phyloP scores from a whole-genome alignment of 2,113 vertebrate species.

The Syngnathus scovelli region DNA sequence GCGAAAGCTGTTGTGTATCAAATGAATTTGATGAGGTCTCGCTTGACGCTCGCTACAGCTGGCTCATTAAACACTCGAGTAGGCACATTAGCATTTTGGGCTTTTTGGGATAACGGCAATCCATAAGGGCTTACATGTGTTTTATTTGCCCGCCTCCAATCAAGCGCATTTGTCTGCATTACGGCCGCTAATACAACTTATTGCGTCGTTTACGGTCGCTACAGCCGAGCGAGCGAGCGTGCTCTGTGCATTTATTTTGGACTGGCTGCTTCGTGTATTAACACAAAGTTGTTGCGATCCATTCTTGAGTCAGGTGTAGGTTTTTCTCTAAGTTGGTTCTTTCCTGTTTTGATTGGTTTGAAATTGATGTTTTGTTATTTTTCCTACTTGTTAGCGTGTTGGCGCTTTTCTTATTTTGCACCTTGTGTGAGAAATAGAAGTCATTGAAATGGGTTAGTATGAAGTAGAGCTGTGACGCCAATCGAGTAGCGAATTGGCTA shows the following conservation, averaged over 20 bases:
- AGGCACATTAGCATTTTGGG: conserved; percentile 40
- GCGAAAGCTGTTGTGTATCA: conserved; percentile 25
- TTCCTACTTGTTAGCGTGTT: no score
- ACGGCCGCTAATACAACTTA: background rate
- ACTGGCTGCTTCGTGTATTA: background rate
- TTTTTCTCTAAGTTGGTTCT: no score
- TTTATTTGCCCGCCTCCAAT: conserved; percentile 5
- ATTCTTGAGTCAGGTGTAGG: no score
- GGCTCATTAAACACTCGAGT: conserved; percentile 58
- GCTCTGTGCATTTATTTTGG: background rate
- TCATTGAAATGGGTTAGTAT: no score
- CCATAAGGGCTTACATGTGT: conserved; percentile 32
- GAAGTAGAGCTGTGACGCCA: no score
- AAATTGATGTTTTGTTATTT: no score
- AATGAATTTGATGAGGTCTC: conserved; percentile 52
- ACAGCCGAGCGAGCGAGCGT: background rate
- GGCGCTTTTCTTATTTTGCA: no score
- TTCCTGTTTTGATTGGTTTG: no score
- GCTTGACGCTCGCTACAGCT: conserved; percentile 49
- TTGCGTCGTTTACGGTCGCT: background rate
- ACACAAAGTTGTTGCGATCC: no score
- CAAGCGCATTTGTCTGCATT: conserved; percentile 3
- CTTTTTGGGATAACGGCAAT: conserved; percentile 43
- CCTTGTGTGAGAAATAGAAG: no score
- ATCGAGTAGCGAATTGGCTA: no score